Conservation (phyloP, 2,113 vertebrate species). For the Albula glossodonta region DNA sequence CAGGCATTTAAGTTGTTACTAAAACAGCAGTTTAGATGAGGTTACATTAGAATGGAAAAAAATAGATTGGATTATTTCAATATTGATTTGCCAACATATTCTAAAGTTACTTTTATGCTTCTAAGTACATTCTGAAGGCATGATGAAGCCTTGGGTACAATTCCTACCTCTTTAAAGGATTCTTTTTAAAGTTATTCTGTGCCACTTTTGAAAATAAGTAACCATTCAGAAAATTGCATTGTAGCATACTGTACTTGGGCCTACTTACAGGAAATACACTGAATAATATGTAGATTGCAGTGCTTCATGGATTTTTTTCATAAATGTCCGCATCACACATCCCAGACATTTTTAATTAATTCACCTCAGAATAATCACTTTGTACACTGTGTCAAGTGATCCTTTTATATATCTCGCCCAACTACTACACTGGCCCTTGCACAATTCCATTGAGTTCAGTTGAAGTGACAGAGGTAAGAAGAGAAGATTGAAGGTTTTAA, state of each 20-base stretch:
- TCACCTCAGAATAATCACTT: constrained; percentile 7
- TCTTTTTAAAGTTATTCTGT: constrained; percentile 45
- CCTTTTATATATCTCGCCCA: neutral
- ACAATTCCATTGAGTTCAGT: constrained; percentile 6
- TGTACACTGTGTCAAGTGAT: constrained; percentile 21
- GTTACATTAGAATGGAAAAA: constrained; percentile 69
- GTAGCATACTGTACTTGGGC: neutral
- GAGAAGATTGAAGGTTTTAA: constrained; percentile 9
- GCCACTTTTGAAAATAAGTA: constrained; percentile 47
- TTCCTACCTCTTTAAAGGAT: constrained; percentile 56
- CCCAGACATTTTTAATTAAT: constrained; percentile 15
- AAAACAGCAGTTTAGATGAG: constrained; percentile 65
- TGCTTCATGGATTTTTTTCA: neutral
- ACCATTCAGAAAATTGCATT: constrained; percentile 12
- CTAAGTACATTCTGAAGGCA: constrained; percentile 45
- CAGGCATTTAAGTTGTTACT: constrained; percentile 51
- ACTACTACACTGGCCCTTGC: constrained; percentile 7
- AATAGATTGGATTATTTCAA: constrained; percentile 75
- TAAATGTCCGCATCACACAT: neutral
- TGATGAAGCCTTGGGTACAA: constrained; percentile 59
- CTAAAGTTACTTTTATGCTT: constrained; percentile 72
- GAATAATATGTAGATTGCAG: neutral
- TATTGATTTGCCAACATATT: constrained; percentile 79
- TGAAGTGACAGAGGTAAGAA: neutral
- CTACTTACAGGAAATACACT: neutral